Evolutionary conservation across 2,113 vertebrate genomes (phyloP).

Genomic region (Alectura lathami): DNA sequence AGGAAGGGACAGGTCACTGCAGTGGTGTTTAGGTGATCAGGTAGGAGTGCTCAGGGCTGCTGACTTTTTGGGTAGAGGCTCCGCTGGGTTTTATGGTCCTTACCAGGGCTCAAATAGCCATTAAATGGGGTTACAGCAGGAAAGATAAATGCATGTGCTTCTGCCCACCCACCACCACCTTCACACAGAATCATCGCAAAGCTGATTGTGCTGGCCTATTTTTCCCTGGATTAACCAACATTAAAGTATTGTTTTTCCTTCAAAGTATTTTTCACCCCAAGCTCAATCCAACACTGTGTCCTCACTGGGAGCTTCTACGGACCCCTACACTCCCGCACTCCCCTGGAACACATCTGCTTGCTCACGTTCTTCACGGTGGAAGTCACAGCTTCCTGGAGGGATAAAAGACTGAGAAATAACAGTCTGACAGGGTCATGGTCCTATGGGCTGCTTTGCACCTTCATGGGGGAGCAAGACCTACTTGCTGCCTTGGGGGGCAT

Average conservation of each 20-base stretch:
- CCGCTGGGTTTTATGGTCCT: not conserved
- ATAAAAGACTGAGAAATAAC: not conserved
- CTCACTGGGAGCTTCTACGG: rapidly evolving
- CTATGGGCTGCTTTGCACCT: not conserved
- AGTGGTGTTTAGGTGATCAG: not conserved
- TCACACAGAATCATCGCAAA: not conserved
- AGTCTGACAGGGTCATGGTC: not conserved
- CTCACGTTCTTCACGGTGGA: not conserved
- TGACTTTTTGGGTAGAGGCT: not conserved
- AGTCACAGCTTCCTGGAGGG: not conserved
- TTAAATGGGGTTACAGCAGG: not conserved
- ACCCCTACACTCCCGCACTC: not conserved
- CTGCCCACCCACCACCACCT: not conserved
- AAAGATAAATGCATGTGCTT: not conserved
- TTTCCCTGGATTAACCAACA: not conserved
- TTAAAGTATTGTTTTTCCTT: not conserved
- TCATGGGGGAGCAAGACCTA: not conserved
- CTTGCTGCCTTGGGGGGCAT: not conserved
- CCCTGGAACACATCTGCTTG: not conserved
- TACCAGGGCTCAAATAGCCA: rapidly evolving
- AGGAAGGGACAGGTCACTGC: not conserved
- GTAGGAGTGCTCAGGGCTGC: not conserved
- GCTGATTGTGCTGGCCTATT: rapidly evolving
- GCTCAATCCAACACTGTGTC: not conserved
- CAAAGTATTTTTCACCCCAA: not conserved